Conservation (phyloP, 1,140 invertebrate genomes). For the Drosophila sulfurigaster region DNA sequence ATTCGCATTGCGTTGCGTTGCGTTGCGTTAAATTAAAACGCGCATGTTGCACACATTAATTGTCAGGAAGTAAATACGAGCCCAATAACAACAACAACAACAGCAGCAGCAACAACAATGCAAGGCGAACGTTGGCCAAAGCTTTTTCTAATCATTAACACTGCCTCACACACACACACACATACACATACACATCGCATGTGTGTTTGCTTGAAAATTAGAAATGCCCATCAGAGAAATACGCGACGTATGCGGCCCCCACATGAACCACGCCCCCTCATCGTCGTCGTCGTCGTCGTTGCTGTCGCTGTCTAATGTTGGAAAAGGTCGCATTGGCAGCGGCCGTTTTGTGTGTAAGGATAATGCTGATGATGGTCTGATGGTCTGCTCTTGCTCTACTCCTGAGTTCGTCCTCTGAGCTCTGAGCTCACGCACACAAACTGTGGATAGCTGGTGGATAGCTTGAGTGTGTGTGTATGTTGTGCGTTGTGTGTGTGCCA, state of each 20-base stretch:
- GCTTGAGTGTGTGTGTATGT: no score
- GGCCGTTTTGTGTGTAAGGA: constrained; percentile 65
- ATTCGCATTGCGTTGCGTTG: constrained; percentile 49
- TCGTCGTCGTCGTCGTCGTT: constrained; percentile 6
- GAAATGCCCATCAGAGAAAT: constrained; percentile 81
- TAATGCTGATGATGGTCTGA: constrained; percentile 77
- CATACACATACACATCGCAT: constrained; percentile 7
- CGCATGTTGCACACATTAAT: constrained; percentile 83
- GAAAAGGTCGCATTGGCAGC: constrained; percentile 62
- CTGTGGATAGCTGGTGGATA: no score
- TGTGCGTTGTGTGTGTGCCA: constrained; percentile 1
- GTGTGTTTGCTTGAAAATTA: constrained; percentile 74
- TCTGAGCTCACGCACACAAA: no score
- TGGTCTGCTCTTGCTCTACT: constrained; percentile 12
- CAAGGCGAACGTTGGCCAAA: constrained; percentile 36
- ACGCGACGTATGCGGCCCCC: constrained; percentile 40
- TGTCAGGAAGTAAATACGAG: constrained; percentile 75
- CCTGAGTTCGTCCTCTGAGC: constrained; percentile 15
- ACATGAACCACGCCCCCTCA: neutral
- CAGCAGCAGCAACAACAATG: constrained; percentile 16
- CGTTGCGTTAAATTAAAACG: constrained; percentile 77
- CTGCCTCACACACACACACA: constrained; percentile 62
- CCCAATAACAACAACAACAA: constrained; percentile 26
- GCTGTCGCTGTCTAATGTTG: constrained; percentile 31
- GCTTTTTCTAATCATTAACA: constrained; percentile 84